A percentile compares a stretch with the other conserved stretches of the same genome.
phyloP scores from a whole-genome alignment of 1,140 invertebrate species.

The Danaus plexippus region DNA sequence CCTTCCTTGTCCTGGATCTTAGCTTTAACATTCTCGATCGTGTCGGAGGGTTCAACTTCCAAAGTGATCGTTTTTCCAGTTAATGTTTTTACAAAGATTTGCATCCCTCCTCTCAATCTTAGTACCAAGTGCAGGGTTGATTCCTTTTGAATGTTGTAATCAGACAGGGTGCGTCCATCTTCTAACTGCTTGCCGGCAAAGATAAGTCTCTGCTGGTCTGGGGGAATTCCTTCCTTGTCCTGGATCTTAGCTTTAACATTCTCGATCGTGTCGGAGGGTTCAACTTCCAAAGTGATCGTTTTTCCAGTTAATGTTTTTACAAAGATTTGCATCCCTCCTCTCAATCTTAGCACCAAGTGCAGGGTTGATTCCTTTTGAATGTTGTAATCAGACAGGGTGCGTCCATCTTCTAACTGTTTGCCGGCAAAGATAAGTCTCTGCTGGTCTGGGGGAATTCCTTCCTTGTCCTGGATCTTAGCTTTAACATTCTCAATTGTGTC shows the following conservation, averaged over 20 bases:
- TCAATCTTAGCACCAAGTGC: constrained; percentile 11
- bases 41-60: constrained; percentile 67
- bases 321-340: constrained; percentile 6
- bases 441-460: constrained; percentile 11
- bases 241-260: constrained; percentile 12
- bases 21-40: constrained; percentile 48
- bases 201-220: constrained; percentile 17
- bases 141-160: constrained; percentile 11
- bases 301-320: constrained; percentile 11
- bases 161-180: constrained; percentile 12
- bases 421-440: constrained; percentile 17
- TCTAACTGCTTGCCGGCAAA: constrained; percentile 17
- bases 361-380: constrained; percentile 11
- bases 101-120: constrained; percentile 6
- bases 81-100: constrained; percentile 10
- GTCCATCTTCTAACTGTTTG: constrained; percentile 14
- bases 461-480: constrained; percentile 6
- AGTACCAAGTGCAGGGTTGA: constrained; percentile 11
- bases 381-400: constrained; percentile 10
- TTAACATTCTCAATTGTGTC: constrained; percentile 67
- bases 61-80: constrained; percentile 73
- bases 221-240: neutral
- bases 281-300: constrained; percentile 73
- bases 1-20: constrained; percentile 4
- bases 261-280: constrained; percentile 73